Evolutionary conservation across 37 sponge, comb jelly and placozoan genomes (phyloP), one percentile per base, ranked within the genome.

Genomic region (Bolinopsis microptera): DNA sequence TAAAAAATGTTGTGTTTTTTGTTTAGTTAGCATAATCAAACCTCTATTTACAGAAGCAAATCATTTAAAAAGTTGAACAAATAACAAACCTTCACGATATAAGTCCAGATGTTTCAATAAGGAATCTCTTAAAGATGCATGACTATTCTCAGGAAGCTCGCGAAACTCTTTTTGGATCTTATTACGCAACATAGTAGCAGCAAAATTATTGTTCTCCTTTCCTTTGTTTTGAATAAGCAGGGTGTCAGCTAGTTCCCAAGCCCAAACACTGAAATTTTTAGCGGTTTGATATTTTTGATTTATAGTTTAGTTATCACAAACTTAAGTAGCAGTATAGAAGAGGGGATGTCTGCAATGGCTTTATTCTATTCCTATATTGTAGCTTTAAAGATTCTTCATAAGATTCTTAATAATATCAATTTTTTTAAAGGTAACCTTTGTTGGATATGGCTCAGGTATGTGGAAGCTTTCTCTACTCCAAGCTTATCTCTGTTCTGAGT

Each of bases 161-260:
- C 90, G 34, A 34, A 86, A 86, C 26, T 86, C 90, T n/a, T 41
- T 39, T 38, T 86, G 90, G 2, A 86, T 86, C 30, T 86, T 86
- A 40, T 86, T 86, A 2, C 90, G 40, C 3, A 86, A 27, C n/a
- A 38, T 86, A 24, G 90, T 86, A n/a, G 90, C 41, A 25, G 36
- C 90, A 86, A 41, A 86, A 24, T 86, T 40, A 38, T 34, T 86
- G 48, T 26, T 33, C 61, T 41, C 90, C n/a, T 41, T 39, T 23
- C 90, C 61, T 40, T 86, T 86, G 61, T 86, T 86, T 86, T 86
- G 90, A 39, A 41, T 36, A 0, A 86, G 48, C 8, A 86, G 13
- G 0, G 90, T 33, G 22, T 86, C 90, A 33, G 90, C 90, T 23
- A 86, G 26, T 86, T 86, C 90, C 90, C 90, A 86, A 5, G 90